phyloP scores from a whole-genome alignment of 2,888 invertebrate genomes.

The Drosophila villosipedis region DNA sequence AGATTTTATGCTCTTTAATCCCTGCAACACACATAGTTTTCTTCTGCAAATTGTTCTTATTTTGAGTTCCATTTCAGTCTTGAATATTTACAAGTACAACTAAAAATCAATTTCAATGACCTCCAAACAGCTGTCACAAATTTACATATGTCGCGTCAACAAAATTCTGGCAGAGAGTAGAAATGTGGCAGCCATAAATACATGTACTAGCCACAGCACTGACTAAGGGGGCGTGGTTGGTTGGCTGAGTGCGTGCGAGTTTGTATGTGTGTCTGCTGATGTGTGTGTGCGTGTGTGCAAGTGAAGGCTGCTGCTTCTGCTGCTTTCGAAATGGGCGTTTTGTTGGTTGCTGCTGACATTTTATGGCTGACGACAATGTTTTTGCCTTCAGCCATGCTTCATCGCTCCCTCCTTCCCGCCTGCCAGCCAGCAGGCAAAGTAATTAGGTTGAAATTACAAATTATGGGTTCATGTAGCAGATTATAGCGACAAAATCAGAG shows the following conservation, averaged over 20 bases:
- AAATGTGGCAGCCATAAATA: slow-evolving; percentile 49
- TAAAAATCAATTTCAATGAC: slow-evolving; percentile 69
- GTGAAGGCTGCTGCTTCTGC: slow-evolving; percentile 44
- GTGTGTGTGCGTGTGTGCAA: slow-evolving; percentile 27
- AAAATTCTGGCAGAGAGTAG: slow-evolving; percentile 32
- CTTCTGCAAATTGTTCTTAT: slow-evolving; percentile 1
- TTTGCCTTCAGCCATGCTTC: slow-evolving; percentile 47
- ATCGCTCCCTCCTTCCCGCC: background rate
- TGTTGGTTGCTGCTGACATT: slow-evolving; percentile 76
- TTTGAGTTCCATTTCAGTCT: slow-evolving; percentile 2
- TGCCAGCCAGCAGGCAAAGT: slow-evolving; percentile 49
- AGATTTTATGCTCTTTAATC: background rate
- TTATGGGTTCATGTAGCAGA: slow-evolving; percentile 80
- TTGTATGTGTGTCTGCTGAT: slow-evolving; percentile 15
- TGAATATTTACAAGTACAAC: slow-evolving; percentile 9
- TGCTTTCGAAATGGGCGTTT: slow-evolving; percentile 68
- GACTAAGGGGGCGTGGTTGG: slow-evolving; percentile 57
- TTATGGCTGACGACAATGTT: slow-evolving; percentile 73
- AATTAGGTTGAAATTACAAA: slow-evolving; percentile 83
- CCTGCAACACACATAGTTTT: background rate
- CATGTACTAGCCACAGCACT: slow-evolving; percentile 33
- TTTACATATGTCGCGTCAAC: slow-evolving; percentile 68
- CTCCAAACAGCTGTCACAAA: slow-evolving; percentile 66
- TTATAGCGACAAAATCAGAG: slow-evolving; percentile 77
- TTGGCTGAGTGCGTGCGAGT: slow-evolving; percentile 2